Evolutionary conservation across 2,797 vertebrate genomes (phyloP).

Genomic region (Silurus lanzhouensis): DNA sequence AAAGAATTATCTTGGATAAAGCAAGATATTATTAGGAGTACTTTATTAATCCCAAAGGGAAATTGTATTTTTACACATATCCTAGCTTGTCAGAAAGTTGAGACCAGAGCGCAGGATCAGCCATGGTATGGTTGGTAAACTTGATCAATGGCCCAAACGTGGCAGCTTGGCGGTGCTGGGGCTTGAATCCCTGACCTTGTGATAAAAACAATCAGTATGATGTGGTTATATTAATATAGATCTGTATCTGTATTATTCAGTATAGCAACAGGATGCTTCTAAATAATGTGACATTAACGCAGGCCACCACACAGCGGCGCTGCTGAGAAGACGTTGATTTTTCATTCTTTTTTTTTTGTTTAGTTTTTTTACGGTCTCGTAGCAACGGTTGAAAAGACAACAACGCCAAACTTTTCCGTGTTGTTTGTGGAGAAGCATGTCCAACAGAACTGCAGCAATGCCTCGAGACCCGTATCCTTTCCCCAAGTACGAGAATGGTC

Average conservation of each 20-base stretch:
- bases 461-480: constrained; percentile 71
- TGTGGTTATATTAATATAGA: too few species aligned
- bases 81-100: too few species aligned
- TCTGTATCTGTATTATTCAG: not conserved
- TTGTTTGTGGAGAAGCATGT: not conserved
- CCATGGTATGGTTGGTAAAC: too few species aligned
- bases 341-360: not conserved
- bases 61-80: too few species aligned
- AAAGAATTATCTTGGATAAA: not conserved
- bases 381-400: constrained; percentile 58
- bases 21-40: not conserved
- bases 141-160: too few species aligned
- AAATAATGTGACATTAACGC: not conserved
- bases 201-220: too few species aligned
- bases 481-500: constrained; percentile 66
- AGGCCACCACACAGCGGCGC: not conserved
- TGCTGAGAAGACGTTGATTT: not conserved
- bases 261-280: not conserved
- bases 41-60: too few species aligned
- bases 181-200: too few species aligned
- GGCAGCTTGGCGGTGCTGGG: too few species aligned
- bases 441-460: constrained; percentile 56
- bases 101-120: too few species aligned
- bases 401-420: too few species aligned
- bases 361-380: constrained; percentile 53